A percentile compares a stretch with the other conserved stretches of the same genome.
Evolutionary conservation across 2,113 vertebrate species (phyloP).

Genomic region (Gopherus evgoodei): DNA sequence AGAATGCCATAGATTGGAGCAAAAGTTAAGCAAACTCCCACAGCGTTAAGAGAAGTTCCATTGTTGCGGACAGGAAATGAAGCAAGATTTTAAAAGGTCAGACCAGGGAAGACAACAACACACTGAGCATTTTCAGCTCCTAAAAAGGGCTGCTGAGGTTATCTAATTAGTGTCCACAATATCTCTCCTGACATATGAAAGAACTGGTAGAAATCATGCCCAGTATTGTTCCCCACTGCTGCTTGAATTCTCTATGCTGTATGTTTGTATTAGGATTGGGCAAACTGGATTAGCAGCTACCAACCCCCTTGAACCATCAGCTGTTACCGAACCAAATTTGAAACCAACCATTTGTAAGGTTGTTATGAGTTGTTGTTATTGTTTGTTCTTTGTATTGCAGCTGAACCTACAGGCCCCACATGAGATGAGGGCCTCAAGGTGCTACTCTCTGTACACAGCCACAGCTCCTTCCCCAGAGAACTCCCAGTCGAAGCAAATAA

Average conservation of each 20-base stretch:
- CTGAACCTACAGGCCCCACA: not conserved
- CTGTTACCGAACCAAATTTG: not conserved
- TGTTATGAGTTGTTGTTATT: accelerated
- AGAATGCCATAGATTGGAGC: not conserved
- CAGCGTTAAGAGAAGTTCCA: not conserved
- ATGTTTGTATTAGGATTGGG: not conserved
- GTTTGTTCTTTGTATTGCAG: not conserved
- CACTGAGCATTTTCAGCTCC: not conserved
- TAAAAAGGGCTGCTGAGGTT: not conserved
- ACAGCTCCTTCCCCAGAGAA: not conserved
- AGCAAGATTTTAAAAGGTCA: not conserved
- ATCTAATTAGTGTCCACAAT: not conserved
- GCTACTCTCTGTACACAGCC: not conserved
- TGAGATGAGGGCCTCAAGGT: not conserved
- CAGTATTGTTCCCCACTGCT: not conserved
- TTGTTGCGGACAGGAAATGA: not conserved
- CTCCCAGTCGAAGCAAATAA: not conserved
- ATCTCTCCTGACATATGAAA: not conserved
- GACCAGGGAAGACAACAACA: not conserved
- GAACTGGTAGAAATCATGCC: not conserved
- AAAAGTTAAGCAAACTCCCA: not conserved
- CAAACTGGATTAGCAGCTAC: accelerated
- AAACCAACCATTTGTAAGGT: not conserved
- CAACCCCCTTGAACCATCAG: accelerated
- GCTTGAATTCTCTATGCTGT: not conserved